Base-by-base conservation (phyloP, 1,140 invertebrate species). In the Drosophila kikkawai region DNA sequence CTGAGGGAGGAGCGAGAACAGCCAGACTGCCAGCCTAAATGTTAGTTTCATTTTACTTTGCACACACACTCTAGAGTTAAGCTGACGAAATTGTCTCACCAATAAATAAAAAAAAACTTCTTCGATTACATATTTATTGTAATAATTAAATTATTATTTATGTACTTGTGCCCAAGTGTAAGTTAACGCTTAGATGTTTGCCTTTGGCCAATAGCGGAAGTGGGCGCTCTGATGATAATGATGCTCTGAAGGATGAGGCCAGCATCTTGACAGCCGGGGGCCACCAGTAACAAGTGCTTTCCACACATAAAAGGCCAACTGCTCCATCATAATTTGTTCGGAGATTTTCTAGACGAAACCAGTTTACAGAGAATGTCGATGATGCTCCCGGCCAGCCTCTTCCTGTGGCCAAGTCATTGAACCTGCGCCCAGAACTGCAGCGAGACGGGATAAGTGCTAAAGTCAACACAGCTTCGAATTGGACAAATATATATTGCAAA, bases 341-440 rank as follows among this genome's bases (percentile, higher is more conserved):
- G 55, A 77, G 39, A 50, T 60, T 63, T 53, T 63, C 75, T 70
- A 79, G 60, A 74, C 51, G 50, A 68, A 77, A 80, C 82, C 77
- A 74, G 86, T 82, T 87, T 90, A 71, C 55, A 65, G 67, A 36
- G 3, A 36, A 51, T 17, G 29, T 39, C 32, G 22, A 32, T 37
- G 34, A 15, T 39, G 53, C 36, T 56, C 36, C 17, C 29, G 58
- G 11, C 29, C 60, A 60, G 51, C 66, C 75, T 70, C 77, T 68
- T 87, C 84, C 83, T 88, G 80, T 80, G 77, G 65, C 50, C 69
- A 80, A 76, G 84, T 87, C 84, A 88, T 80, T 84, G 84, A 87
- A 87, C 83, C 80, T 71, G 59, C 34, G 48, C 39, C 65, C 22
- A 64, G 47, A 71, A 58, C 57, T 70, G 60, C 41, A 63, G 42